These are phyloP conservation scores for Crotalus helleri DNA, from an alignment of 2,113 vertebrate species.

Conservation along the genomic window DNA sequence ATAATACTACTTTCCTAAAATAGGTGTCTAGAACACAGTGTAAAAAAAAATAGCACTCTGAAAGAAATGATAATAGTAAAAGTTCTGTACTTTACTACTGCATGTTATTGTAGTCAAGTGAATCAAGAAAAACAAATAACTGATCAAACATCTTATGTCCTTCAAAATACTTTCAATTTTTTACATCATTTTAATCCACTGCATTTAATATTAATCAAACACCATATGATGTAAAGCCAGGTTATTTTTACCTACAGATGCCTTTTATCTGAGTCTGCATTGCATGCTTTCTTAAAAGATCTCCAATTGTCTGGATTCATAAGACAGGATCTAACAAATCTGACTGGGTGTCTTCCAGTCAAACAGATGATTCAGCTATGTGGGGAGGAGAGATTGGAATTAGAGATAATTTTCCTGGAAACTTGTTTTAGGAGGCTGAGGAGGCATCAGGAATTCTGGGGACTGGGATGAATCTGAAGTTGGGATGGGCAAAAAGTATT, in stretches of 20 bases:
- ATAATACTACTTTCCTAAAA: not conserved
- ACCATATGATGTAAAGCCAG: not conserved
- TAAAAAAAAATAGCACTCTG: not conserved
- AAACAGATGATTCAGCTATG: not conserved
- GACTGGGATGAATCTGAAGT: not conserved
- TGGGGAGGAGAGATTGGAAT: not conserved
- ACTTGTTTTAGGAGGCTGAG: not conserved
- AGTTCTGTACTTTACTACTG: not conserved
- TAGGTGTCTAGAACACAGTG: not conserved
- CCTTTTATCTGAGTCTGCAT: not conserved
- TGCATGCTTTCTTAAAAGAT: not conserved
- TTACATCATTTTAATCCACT: not conserved
- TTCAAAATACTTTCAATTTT: not conserved
- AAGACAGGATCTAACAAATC: not conserved
- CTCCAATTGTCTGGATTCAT: not conserved
- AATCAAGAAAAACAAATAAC: slow-evolving; percentile 2
- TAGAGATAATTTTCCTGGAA: not conserved
- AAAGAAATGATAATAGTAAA: not conserved
- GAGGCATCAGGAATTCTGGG: not conserved
- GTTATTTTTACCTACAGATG: not conserved
- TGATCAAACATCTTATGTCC: not conserved
- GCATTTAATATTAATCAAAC: not conserved
- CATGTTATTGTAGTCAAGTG: not conserved
- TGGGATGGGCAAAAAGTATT: not conserved
- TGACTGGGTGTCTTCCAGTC: not conserved